Percentiles rank a stretch among this genome's conserved stretches.
These are phyloP conservation scores for Tribolium freemani DNA, from an alignment of 2,888 invertebrate genomes.

Conservation along the genomic window DNA sequence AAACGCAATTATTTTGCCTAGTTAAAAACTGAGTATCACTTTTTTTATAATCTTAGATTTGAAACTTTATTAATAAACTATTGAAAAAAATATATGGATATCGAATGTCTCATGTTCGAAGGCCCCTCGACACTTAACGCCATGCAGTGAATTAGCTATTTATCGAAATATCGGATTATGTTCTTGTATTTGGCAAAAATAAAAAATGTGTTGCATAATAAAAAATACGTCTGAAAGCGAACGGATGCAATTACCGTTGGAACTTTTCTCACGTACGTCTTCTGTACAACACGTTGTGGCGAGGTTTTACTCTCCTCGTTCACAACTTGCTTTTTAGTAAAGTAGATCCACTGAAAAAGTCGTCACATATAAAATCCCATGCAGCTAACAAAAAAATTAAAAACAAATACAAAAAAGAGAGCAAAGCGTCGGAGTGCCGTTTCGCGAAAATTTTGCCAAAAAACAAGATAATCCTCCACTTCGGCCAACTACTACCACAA, in stretches of 20 bases:
- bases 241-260: constrained; percentile 11
- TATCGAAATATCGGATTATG: constrained; percentile 5
- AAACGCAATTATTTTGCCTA: no score
- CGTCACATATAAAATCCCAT: background rate
- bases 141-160: constrained; percentile 20
- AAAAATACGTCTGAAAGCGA: background rate
- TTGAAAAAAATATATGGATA: background rate
- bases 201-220: background rate
- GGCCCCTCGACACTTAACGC: background rate
- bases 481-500: constrained; percentile 35
- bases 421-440: background rate
- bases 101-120: background rate
- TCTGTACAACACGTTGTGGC: constrained; percentile 12
- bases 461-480: constrained; percentile 34
- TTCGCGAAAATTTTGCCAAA: constrained; percentile 16
- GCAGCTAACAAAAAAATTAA: background rate
- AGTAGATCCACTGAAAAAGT: constrained; percentile 24
- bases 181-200: constrained; percentile 17
- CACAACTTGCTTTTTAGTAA: constrained; percentile 12
- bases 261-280: constrained; percentile 1
- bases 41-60: no score
- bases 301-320: constrained; percentile 10
- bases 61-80: no score
- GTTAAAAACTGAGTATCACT: no score
- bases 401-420: background rate